Base-by-base conservation (phyloP, 1,140 invertebrate genomes). In the Arctopsyche grandis region DNA sequence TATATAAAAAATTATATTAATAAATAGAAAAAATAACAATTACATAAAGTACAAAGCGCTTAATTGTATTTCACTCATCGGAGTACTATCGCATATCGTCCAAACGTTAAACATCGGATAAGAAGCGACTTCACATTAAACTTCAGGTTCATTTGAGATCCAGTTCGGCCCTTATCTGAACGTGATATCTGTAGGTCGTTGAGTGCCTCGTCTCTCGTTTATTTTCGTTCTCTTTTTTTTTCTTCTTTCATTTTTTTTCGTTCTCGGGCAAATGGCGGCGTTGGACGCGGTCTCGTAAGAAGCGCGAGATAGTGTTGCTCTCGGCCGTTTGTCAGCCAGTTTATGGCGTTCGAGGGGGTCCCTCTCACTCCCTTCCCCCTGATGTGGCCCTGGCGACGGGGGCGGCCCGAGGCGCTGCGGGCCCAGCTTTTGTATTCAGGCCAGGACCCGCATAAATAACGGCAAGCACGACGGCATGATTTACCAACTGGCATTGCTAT, bases 291-390 rank as follows among this genome's bases (percentile, higher is more conserved):
- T 38, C 86, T 87, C 88, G 87, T 89, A 89, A 89, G 85, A 85
- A 87, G 85, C 84, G 86, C 85, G 85, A 88, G 87, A 89, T 88
- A 89, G 86, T 84, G 86, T 85, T 84, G 84, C 84, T 84, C 83
- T 84, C 85, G 86, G 88, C 86, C 87, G 88, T 89, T 88, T 87
- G 86, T 89, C 87, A 87, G 86, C 84, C 86, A 86, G 86, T 89
- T 89, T 89, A 89, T 89, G 86, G 87, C 85, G 84, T 52, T n/a
- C 66, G 75, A 66, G 60, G 29, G 26, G 66, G 29, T 16, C 60
- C 12, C 10, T 16, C 48, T 52, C 48, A 5, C 16, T 52, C 16
- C 48, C 48, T 52, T 52, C 16, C 63, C 63, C 63, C 22, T 9
- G 58, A 14, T 52, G 3, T 16, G 63, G 63, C 63, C 24, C 24